Evolutionary conservation across 2,113 vertebrate genomes (phyloP).

Genomic region (Castor canadensis): DNA sequence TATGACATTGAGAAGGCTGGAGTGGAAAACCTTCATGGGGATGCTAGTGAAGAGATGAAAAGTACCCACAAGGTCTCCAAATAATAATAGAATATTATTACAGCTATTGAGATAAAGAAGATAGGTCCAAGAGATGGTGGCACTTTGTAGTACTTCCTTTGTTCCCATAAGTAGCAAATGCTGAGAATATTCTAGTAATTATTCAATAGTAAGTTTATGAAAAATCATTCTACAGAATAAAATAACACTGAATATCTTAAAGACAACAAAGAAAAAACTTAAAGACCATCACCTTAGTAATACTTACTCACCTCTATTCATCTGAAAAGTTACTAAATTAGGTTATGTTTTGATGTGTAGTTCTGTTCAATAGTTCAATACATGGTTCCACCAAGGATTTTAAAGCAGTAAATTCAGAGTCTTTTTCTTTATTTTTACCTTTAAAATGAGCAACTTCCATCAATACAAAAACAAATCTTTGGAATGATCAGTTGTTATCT

Average conservation of each 20-base stretch:
- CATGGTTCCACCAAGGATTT: not conserved
- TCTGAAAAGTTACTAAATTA: not conserved
- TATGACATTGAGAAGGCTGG: not conserved
- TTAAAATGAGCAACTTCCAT: not conserved
- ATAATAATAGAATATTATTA: not conserved
- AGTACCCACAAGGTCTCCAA: no score
- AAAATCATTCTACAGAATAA: not conserved
- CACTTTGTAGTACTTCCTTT: not conserved
- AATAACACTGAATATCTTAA: not conserved
- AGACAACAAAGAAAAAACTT: not conserved
- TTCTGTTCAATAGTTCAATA: not conserved
- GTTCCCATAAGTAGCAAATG: not conserved
- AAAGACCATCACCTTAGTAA: not conserved
- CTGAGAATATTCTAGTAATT: not conserved
- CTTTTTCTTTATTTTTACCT: not conserved
- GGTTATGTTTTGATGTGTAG: not conserved
- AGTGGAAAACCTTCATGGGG: not conserved
- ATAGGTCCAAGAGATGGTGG: not conserved
- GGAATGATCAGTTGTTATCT: not conserved
- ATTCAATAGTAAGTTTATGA: not conserved
- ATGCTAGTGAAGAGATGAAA: not conserved
- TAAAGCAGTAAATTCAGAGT: not conserved
- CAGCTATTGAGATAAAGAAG: no score
- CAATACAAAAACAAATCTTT: not conserved
- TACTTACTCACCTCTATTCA: not conserved